phyloP scores from a whole-genome alignment of 2,113 vertebrate genomes.

The Cyphomyrus discorhynchus region DNA sequence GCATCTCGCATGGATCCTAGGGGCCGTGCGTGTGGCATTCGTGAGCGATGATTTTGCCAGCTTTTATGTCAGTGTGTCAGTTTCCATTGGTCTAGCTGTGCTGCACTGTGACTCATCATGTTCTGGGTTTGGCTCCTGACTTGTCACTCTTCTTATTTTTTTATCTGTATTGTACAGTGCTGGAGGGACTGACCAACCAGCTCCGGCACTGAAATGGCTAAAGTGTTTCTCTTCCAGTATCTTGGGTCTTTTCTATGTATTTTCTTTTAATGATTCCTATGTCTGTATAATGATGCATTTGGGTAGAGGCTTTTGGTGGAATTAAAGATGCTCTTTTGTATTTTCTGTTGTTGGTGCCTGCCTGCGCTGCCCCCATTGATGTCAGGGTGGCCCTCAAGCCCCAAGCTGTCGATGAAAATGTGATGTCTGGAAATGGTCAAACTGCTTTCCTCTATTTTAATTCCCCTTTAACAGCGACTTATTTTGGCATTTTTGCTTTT shows the following conservation, averaged over 20 bases:
- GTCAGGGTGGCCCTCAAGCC: background rate
- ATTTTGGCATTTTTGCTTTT: background rate
- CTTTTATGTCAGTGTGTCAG: background rate
- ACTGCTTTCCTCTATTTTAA: background rate
- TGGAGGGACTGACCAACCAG: background rate
- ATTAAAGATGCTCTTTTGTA: background rate
- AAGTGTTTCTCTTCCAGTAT: background rate
- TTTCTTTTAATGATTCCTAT: background rate
- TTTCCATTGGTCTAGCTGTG: background rate
- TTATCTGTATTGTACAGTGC: background rate
- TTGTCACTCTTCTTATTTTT: background rate
- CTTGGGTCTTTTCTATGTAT: background rate
- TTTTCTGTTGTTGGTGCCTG: background rate
- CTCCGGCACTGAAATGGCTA: background rate
- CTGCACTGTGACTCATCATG: background rate
- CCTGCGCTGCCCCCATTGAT: background rate
- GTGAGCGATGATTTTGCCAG: background rate
- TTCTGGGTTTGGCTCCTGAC: background rate
- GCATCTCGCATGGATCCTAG: background rate
- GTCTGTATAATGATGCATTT: background rate
- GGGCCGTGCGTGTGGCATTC: background rate
- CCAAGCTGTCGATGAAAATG: background rate
- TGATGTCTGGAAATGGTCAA: background rate
- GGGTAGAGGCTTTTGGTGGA: background rate
- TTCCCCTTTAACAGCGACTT: background rate